A percentile compares a stretch with the other conserved stretches of the same genome.
Conservation (phyloP, 2,797 vertebrate species). For the Eleutherodactylus coqui region DNA sequence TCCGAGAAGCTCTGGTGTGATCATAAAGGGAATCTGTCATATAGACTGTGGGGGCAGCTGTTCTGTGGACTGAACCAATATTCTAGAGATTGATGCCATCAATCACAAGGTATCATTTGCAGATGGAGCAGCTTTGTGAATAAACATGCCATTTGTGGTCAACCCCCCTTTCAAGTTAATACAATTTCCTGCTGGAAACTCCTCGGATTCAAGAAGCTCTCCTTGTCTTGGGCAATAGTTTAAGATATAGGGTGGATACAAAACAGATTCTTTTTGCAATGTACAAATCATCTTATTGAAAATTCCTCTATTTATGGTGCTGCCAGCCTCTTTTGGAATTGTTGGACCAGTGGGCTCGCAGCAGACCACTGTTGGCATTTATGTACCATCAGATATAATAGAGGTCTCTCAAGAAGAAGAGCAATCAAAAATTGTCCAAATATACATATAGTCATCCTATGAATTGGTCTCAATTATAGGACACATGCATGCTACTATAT, state of each 20-base stretch:
- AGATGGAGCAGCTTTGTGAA: background rate
- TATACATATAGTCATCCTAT: too few relatives aligned
- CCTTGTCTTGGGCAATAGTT: background rate
- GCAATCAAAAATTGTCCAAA: background rate
- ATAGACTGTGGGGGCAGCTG: background rate
- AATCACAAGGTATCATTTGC: background rate
- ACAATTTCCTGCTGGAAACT: background rate
- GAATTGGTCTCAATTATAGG: too few relatives aligned
- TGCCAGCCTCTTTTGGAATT: background rate
- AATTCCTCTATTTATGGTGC: too few relatives aligned
- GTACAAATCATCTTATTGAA: too few relatives aligned
- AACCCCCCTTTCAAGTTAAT: background rate
- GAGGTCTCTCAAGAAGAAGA: background rate
- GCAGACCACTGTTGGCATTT: too few relatives aligned
- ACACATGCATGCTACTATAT: too few relatives aligned
- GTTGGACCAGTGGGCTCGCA: background rate
- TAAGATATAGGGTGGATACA: background rate
- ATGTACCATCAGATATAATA: background rate
- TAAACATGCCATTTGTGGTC: background rate
- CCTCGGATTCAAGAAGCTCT: background rate
- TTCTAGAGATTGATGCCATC: background rate
- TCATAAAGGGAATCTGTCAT: background rate
- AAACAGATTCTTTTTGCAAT: background rate
- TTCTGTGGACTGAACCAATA: background rate
- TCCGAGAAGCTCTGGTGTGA: background rate